A percentile compares a stretch with the other conserved stretches of the same genome.
phyloP scores from a whole-genome alignment of 2,113 vertebrate genomes.

The Ascaphus truei region DNA sequence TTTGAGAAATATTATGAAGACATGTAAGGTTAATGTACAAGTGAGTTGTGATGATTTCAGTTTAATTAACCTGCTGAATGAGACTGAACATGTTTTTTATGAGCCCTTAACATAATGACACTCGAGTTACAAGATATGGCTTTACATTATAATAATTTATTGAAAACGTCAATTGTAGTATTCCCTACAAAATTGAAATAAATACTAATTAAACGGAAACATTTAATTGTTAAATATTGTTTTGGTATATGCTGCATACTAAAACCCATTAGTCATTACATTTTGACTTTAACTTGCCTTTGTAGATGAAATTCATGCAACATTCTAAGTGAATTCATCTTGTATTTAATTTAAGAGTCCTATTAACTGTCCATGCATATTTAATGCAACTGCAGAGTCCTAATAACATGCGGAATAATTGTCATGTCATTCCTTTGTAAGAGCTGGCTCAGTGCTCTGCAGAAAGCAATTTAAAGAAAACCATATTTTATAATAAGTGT shows the following conservation, averaged over 20 bases:
- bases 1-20: neutral
- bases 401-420: slow-evolving; percentile 35
- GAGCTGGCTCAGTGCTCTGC: neutral
- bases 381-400: slow-evolving; percentile 24
- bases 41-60: neutral
- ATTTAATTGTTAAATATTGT: slow-evolving; percentile 30
- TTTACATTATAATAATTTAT: slow-evolving; percentile 9
- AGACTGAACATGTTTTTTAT: slow-evolving; percentile 9
- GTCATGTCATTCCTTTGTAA: slow-evolving; percentile 22
- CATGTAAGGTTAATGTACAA: neutral
- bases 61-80: slow-evolving; percentile 4
- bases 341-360: slow-evolving; percentile 31
- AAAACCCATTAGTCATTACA: neutral
- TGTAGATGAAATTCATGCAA: slow-evolving; percentile 12
- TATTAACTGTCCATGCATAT: slow-evolving; percentile 36
- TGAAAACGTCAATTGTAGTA: neutral
- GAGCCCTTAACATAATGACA: slow-evolving; percentile 6
- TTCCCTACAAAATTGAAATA: neutral
- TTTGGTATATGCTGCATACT: neutral
- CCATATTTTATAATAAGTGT: slow-evolving; percentile 23
- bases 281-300: slow-evolving; percentile 33
- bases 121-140: neutral
- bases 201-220: slow-evolving; percentile 21
- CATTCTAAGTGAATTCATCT: slow-evolving; percentile 30
- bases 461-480: slow-evolving; percentile 29